These are phyloP conservation scores for Sebastes vulpes DNA, from an alignment of 2,797 vertebrate species.

Conservation along the genomic window DNA sequence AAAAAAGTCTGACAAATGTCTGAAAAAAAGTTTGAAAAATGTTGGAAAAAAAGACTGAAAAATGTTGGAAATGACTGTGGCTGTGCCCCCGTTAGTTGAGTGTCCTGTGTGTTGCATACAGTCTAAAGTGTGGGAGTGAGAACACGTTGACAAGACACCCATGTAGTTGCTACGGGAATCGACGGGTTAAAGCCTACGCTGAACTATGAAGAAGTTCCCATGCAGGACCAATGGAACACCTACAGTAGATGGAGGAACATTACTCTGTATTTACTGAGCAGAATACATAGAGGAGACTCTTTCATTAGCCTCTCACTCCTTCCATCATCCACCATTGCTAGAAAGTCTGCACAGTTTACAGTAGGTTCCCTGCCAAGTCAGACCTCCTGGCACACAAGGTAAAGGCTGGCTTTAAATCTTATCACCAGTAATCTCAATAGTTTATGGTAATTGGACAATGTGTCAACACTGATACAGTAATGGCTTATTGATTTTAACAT, in stretches of 20 bases:
- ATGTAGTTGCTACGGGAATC: neutral
- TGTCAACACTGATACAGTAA: slow-evolving; percentile 16
- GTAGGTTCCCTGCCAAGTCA: neutral
- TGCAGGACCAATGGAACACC: neutral
- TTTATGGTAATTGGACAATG: slow-evolving; percentile 18
- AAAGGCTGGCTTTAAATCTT: neutral
- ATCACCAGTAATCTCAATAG: neutral
- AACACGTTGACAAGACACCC: too few relatives aligned
- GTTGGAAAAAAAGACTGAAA: too few relatives aligned
- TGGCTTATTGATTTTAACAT: slow-evolving; percentile 15
- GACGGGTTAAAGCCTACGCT: neutral
- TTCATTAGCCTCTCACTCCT: neutral
- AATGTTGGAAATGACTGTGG: too few relatives aligned
- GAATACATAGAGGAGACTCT: neutral
- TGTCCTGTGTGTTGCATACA: too few relatives aligned
- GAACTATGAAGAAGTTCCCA: neutral
- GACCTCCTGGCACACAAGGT: neutral
- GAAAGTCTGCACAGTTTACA: neutral
- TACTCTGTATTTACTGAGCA: neutral
- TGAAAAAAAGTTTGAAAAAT: too few relatives aligned
- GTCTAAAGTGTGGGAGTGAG: too few relatives aligned
- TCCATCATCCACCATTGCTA: neutral
- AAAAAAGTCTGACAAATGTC: too few relatives aligned
- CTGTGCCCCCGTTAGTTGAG: too few relatives aligned
- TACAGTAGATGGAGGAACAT: neutral